phyloP scores from a whole-genome alignment of 2,888 invertebrate species.

The Penaeus monodon region DNA sequence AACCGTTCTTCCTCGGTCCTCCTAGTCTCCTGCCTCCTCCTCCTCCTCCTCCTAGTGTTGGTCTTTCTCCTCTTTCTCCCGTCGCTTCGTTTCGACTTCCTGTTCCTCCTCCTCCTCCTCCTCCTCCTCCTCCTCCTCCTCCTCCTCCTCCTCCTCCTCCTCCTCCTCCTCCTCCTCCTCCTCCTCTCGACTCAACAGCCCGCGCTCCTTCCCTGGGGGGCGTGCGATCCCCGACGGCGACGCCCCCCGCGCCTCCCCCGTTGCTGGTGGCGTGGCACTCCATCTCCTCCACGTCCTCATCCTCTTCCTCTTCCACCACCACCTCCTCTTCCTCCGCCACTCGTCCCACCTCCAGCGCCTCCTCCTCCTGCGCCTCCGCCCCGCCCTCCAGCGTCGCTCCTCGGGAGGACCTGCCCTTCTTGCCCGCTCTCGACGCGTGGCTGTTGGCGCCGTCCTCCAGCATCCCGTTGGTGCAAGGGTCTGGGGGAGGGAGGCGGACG shows the following conservation, averaged over 20 bases:
- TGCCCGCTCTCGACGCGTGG: background rate
- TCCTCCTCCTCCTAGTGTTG: too few species aligned
- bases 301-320: background rate
- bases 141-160: too few species aligned
- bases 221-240: slow-evolving; percentile 5
- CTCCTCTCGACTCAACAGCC: too few species aligned
- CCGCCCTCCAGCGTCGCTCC: background rate
- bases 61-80: too few species aligned
- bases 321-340: background rate
- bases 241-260: background rate
- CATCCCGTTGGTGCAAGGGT: slow-evolving; percentile 31
- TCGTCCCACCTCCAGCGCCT: slow-evolving; percentile 11
- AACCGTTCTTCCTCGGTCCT: background rate
- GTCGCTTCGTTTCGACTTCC: too few species aligned
- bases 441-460: slow-evolving; percentile 2
- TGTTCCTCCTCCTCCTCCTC: too few species aligned
- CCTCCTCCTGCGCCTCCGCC: background rate
- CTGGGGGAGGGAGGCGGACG: slow-evolving; percentile 6
- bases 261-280: slow-evolving; percentile 10
- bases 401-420: background rate
- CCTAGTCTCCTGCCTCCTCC: too few species aligned
- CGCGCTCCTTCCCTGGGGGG: background rate
- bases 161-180: too few species aligned
- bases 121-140: too few species aligned
- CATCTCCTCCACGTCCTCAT: background rate